Percentiles rank a stretch among this genome's conserved stretches.
phyloP scores from a whole-genome alignment of 2,888 invertebrate species.

The Subacronicta megacephala region DNA sequence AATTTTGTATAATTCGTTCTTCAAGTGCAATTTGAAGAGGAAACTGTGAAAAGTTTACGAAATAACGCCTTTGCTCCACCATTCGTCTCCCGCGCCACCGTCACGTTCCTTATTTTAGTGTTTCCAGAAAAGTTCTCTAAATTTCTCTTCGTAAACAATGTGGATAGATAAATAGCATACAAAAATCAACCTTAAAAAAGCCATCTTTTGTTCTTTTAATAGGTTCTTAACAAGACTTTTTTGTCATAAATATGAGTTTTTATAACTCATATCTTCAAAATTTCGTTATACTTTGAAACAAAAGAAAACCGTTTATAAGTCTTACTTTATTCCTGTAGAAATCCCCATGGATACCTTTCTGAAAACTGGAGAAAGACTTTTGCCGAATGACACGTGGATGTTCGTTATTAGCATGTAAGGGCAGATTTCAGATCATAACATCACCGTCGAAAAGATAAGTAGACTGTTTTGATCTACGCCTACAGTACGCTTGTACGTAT shows the following conservation, averaged over 20 bases:
- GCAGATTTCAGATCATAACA: too few species aligned
- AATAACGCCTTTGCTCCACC: conserved; percentile 61
- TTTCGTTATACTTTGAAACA: not conserved
- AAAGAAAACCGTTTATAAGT: not conserved
- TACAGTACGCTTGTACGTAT: too few species aligned
- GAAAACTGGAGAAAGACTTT: not conserved
- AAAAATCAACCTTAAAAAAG: conserved; percentile 29
- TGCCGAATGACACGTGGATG: too few species aligned
- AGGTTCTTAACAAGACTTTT: conserved; percentile 3
- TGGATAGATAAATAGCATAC: conserved; percentile 46
- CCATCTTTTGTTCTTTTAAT: not conserved
- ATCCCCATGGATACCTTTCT: not conserved
- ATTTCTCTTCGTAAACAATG: conserved; percentile 59
- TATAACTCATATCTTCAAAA: not conserved
- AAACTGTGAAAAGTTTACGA: conserved; percentile 60
- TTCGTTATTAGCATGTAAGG: too few species aligned
- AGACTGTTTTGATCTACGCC: too few species aligned
- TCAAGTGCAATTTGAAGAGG: conserved; percentile 66
- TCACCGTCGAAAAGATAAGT: too few species aligned
- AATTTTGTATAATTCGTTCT: conserved; percentile 56
- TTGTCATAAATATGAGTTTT: conserved; percentile 1
- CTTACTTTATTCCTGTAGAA: not conserved
- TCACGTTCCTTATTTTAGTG: conserved; percentile 71
- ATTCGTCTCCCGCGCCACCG: conserved; percentile 59
- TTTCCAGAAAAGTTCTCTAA: conserved; percentile 62